Evolutionary conservation across 1,140 invertebrate genomes (phyloP), one percentile per base, ranked within the genome.

Genomic region (Hormaphis cornu): DNA sequence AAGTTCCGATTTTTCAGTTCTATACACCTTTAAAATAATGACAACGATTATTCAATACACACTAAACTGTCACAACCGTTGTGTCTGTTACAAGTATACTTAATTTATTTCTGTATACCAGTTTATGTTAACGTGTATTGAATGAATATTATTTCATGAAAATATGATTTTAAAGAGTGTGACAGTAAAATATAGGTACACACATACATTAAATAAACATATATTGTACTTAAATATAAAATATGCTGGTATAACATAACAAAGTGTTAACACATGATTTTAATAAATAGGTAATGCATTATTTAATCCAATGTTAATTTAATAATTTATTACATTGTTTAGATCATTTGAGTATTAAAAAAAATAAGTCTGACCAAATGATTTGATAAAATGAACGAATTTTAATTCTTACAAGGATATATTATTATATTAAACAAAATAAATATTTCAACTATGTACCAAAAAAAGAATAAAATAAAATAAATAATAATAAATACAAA

Each of bases 391-490:
- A n/a, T n/a, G n/a, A n/a, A n/a, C n/a, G n/a, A n/a, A n/a, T n/a
- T n/a, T n/a, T n/a, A n/a, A n/a, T n/a, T 1, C 54, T 58, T 58
- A 40, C 14, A 58, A 1, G 14, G 35, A 24, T 40, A 58, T 20
- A 56, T n/a, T n/a, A n/a, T n/a, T n/a, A n/a, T 61, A 50, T 66
- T 66, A 66, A 48, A 66, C 28, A 66, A 35, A 66, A 66, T 66
- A 66, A 66, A 66, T 66, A 66, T 66, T 66, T 66, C 14, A 35
- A 66, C 61, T 66, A 66, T 50, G 30, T 66, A 66, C 61, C 61
- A 48, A 66, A 50, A 61, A 59, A 59, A 26, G 30, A 54, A 18
- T 18, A 56, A 35, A 46, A 46, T 6, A 22, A 10, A 56, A 56
- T 35, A 35, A 56, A 58, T 58, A 58, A 22, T 22, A 56, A 56